Evolutionary conservation across 2,888 invertebrate genomes (phyloP), one percentile per base, ranked within the genome.

Genomic region (Diarsia brunnea): DNA sequence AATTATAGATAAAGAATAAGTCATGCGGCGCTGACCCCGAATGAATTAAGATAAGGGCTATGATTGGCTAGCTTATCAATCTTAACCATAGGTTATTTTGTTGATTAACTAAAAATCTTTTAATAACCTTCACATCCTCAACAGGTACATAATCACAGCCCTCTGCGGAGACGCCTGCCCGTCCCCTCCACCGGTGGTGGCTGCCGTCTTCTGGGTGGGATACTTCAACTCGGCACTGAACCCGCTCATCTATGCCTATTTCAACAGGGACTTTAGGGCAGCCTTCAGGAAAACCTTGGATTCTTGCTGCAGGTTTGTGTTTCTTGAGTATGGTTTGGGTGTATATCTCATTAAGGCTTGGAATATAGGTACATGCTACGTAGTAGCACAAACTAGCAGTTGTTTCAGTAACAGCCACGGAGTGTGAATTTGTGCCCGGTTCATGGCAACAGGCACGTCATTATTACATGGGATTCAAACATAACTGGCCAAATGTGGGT

Each of bases 201-300:
- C 98, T 0, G 97, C 98, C 12, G 98, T 99, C 53, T 99, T 99
- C 97, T 99, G 99, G 99, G 98, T 99, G 76, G 99, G 99, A 51
- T 99, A 99, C 97, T 99, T 91, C 87, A 91, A 91, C 78, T 91
- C 91, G 0, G 91, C 91, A 38, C 97, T 99, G 71, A 99, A 99
- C 95, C 99, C 99, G 5, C 97, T 99, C 88, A 99, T 99, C 93
- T 99, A 99, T 96, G 99, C 99, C 58, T 99, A 99, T 96, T 99
- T 99, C 97, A 99, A 99, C 95, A 97, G 99, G 24, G 99, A 99
- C 95, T 99, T 99, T 95, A 97, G 99, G 86, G 98, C 98, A 71
- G 99, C 99, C 16, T 99, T 99, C 97, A 98, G 98, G 94, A 98
- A 98, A 95, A 99, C 99, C 19, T 95, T 99, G 89, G 98, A 97